Evolutionary conservation across 2,113 vertebrate species (phyloP).

Genomic region (Aleadryas rufinucha): DNA sequence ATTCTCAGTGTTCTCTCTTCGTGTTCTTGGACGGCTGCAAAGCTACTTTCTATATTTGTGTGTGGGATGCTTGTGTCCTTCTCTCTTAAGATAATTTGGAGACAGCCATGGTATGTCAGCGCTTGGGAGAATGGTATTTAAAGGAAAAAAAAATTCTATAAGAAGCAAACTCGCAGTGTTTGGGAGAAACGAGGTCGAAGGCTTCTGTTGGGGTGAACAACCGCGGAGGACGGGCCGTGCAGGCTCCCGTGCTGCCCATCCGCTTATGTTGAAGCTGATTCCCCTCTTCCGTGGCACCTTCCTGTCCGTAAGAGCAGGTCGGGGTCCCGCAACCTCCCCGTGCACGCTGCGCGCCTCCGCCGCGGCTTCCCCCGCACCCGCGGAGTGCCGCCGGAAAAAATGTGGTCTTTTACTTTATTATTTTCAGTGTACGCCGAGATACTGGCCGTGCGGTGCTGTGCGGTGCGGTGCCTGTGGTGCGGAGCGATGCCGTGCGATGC

Average conservation of each 20-base stretch:
- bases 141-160: neutral
- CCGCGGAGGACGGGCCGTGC: fast-evolving
- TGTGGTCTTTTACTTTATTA: neutral
- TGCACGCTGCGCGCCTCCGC: neutral
- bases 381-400: neutral
- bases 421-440: neutral
- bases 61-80: neutral
- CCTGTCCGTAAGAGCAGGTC: neutral
- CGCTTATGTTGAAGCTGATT: neutral
- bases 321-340: neutral
- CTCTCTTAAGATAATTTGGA: neutral
- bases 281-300: neutral
- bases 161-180: neutral
- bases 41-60: neutral
- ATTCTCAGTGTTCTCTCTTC: neutral
- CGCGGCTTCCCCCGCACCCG: neutral
- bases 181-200: fast-evolving
- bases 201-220: neutral
- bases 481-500: neutral
- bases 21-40: neutral
- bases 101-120: neutral
- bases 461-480: neutral
- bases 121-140: neutral
- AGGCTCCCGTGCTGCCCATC: neutral
- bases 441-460: neutral